Evolutionary conservation across 1,140 invertebrate genomes (phyloP).

Genomic region (Drosophila hydei): DNA sequence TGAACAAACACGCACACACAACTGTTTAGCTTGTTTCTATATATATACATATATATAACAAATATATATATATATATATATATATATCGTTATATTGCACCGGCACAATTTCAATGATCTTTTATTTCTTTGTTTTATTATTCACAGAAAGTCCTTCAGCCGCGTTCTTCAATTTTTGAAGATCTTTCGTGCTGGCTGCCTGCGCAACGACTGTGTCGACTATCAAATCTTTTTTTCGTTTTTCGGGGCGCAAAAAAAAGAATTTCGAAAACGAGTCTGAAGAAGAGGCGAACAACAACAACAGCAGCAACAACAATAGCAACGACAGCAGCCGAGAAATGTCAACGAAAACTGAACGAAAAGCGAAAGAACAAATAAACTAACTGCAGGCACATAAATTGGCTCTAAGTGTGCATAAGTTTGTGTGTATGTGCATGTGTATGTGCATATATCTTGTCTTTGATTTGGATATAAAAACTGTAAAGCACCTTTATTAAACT

Average conservation of each 20-base stretch:
- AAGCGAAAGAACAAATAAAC: slow-evolving; percentile 37
- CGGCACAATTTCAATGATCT: slow-evolving; percentile 30
- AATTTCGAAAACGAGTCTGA: slow-evolving; percentile 43
- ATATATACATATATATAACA: not conserved
- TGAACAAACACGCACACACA: slow-evolving; percentile 8
- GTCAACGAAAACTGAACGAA: slow-evolving; percentile 46
- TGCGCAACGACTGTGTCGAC: slow-evolving; percentile 34
- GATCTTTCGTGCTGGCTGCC: slow-evolving; percentile 38
- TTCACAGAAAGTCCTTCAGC: slow-evolving; percentile 51
- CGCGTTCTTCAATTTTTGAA: slow-evolving; percentile 36
- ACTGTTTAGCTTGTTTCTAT: slow-evolving; percentile 11
- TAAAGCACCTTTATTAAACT: slow-evolving; percentile 1
- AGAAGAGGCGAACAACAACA: slow-evolving; percentile 21
- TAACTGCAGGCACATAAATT: slow-evolving; percentile 45
- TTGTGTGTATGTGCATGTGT: not conserved
- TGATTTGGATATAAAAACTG: slow-evolving; percentile 28
- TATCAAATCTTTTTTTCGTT: slow-evolving; percentile 36
- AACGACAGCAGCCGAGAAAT: slow-evolving; percentile 29
- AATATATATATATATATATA: slow-evolving; percentile 5
- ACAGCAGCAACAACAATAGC: too few relatives aligned
- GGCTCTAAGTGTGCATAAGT: slow-evolving; percentile 10
- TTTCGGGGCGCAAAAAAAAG: slow-evolving; percentile 32
- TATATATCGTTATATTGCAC: slow-evolving; percentile 23
- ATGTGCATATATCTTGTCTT: slow-evolving; percentile 13
- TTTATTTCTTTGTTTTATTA: slow-evolving; percentile 15